Percentiles rank a stretch among this genome's conserved stretches.
These are phyloP conservation scores for Dasypolia templi DNA, from an alignment of 2,888 invertebrate species.

Conservation along the genomic window DNA sequence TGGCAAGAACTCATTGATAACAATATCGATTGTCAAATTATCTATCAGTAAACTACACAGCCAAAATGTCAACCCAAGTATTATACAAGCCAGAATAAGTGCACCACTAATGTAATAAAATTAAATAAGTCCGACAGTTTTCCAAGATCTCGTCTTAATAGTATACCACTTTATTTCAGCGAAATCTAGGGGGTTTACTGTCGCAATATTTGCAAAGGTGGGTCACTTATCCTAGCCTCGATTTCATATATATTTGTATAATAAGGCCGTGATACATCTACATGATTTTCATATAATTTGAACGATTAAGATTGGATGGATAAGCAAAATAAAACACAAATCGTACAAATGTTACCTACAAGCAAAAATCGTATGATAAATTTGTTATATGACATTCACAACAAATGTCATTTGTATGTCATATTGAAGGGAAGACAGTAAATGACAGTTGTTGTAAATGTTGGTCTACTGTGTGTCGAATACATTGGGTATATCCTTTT, in stretches of 20 bases:
- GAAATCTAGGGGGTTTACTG: not conserved
- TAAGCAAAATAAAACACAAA: constrained; percentile 75
- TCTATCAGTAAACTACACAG: not conserved
- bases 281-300: constrained; percentile 74
- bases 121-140: constrained; percentile 6
- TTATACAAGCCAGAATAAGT: constrained; percentile 30
- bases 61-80: constrained; percentile 37
- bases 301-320: constrained; percentile 73
- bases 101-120: constrained; percentile 12
- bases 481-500: constrained; percentile 40
- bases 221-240: constrained; percentile 24
- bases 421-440: constrained; percentile 4
- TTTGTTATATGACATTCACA: constrained; percentile 63
- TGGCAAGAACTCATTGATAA: constrained; percentile 21
- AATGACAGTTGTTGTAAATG: constrained; percentile 50
- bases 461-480: constrained; percentile 57
- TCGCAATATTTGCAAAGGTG: not conserved
- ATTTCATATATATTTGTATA: constrained; percentile 61
- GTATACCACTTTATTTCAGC: not conserved
- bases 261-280: constrained; percentile 71
- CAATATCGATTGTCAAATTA: constrained; percentile 1
- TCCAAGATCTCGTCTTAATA: not conserved
- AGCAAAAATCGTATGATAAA: constrained; percentile 70
- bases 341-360: constrained; percentile 73
- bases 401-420: constrained; percentile 50